Conservation (phyloP, 2,113 vertebrate genomes). For the Trichomycterus rosablanca region DNA sequence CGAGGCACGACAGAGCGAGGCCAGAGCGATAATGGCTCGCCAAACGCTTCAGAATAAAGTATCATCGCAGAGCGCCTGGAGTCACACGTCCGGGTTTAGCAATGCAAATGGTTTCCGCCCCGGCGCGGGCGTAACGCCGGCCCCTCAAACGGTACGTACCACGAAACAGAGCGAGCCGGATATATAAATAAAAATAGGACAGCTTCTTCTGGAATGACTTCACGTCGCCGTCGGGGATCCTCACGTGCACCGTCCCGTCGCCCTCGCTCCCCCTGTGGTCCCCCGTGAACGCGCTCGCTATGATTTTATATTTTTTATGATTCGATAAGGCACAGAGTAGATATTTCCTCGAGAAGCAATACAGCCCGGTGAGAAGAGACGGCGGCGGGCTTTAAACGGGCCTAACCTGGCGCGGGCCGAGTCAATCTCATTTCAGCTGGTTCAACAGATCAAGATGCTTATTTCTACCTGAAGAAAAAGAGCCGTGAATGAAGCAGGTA, state of each 20-base stretch:
- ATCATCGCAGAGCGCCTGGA: conserved; percentile 77
- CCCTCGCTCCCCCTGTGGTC: conserved; percentile 46
- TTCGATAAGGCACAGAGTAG: conserved; percentile 66
- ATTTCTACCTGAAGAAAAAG: conserved; percentile 42
- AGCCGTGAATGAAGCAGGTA: conserved; percentile 33
- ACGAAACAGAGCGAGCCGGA: conserved; percentile 69
- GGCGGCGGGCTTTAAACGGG: conserved; percentile 55
- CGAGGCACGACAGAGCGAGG: conserved; percentile 50
- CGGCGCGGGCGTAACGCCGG: conserved; percentile 71
- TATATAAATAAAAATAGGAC: conserved; percentile 75
- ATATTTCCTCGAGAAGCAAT: conserved; percentile 61
- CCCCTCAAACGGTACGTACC: conserved; percentile 71
- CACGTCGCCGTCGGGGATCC: conserved; percentile 69
- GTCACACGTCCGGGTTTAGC: conserved; percentile 78
- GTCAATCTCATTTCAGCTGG: conserved; percentile 69
- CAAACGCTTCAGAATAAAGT: conserved; percentile 78
- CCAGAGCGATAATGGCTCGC: conserved; percentile 75
- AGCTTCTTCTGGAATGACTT: conserved; percentile 71
- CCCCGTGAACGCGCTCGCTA: conserved; percentile 44
- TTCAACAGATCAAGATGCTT: conserved; percentile 60
- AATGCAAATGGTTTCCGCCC: conserved; percentile 76
- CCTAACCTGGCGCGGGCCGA: conserved; percentile 56
- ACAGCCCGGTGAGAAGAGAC: conserved; percentile 48
- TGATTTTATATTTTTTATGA: conserved; percentile 54
- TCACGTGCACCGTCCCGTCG: conserved; percentile 63